Conservation (phyloP, 2,888 invertebrate genomes). For the Aporophyla nigra region DNA sequence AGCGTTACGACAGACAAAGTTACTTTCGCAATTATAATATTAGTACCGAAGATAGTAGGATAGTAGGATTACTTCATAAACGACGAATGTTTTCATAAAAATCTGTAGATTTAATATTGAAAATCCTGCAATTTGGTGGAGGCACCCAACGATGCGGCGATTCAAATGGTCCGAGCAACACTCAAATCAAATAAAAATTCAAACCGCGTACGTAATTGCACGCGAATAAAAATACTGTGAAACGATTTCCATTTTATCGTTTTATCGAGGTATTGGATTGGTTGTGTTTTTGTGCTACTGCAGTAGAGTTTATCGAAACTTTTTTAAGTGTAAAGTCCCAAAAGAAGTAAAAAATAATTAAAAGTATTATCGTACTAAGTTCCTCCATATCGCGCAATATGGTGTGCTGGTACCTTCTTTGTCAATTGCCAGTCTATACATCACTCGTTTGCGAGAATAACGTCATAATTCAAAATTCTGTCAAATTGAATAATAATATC, state of each 20-base stretch:
- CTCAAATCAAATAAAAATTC: slow-evolving; percentile 41
- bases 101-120: not conserved
- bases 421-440: no score
- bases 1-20: no score
- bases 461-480: no score
- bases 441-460: no score
- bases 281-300: not conserved
- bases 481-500: no score
- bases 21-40: no score
- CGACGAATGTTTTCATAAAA: no score
- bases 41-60: no score
- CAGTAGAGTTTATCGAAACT: not conserved
- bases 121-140: not conserved
- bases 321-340: not conserved
- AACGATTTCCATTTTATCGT: slow-evolving; percentile 25
- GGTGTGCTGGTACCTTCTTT: no score
- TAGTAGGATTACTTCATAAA: no score
- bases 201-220: slow-evolving; percentile 17
- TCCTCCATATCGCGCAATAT: not conserved
- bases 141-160: not conserved
- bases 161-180: not conserved
- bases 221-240: slow-evolving; percentile 23
- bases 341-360: no score
- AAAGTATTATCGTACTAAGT: not conserved
- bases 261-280: slow-evolving; percentile 20